Evolutionary conservation across 2,888 invertebrate genomes (phyloP).

Genomic region (Erebia epiphron): DNA sequence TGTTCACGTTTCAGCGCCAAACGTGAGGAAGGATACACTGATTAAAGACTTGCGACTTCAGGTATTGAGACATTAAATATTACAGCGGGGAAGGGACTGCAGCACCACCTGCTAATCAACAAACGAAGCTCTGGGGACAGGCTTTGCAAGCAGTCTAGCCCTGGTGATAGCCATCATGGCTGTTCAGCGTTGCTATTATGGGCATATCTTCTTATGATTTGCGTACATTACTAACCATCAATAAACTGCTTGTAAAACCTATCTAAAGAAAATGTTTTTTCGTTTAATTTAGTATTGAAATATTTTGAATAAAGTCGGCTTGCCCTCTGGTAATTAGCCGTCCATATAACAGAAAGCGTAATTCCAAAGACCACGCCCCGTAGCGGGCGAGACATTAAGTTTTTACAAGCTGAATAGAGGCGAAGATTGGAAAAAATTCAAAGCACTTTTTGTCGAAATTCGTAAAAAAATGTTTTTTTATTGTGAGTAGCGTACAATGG

Average conservation of each 20-base stretch:
- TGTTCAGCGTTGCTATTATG: no score
- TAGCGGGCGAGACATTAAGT: slow-evolving; percentile 72
- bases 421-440: slow-evolving; percentile 81
- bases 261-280: not conserved
- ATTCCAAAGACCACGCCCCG: slow-evolving; percentile 53
- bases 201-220: no score
- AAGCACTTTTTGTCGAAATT: slow-evolving; percentile 80
- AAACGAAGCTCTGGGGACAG: no score
- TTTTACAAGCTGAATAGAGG: slow-evolving; percentile 74
- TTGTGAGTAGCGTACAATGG: slow-evolving; percentile 80
- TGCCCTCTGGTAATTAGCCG: slow-evolving; percentile 38
- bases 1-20: no score
- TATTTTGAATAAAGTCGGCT: slow-evolving; percentile 42
- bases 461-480: slow-evolving; percentile 80
- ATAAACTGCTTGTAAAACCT: not conserved
- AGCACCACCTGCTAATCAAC: no score
- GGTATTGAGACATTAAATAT: no score
- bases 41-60: no score
- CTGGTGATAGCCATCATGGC: no score
- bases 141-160: no score
- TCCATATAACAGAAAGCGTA: slow-evolving; percentile 36
- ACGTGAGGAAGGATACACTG: no score
- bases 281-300: slow-evolving; percentile 33
- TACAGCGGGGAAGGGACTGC: no score
- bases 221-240: not conserved